A percentile compares a stretch with the other conserved stretches of the same genome.
Conservation (phyloP, 2,797 vertebrate species). For the Otus scops region DNA sequence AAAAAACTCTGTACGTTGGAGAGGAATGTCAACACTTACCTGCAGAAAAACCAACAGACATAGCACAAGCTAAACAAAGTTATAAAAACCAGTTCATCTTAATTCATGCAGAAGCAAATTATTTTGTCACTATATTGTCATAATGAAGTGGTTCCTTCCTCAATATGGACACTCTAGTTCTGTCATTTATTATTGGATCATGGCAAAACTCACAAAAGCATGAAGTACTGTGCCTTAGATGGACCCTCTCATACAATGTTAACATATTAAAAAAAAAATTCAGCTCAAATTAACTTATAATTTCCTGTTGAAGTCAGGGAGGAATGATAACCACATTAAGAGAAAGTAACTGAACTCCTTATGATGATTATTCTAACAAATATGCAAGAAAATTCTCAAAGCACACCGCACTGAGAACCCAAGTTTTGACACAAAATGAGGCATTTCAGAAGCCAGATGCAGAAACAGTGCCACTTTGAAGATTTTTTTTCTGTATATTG, state of each 20-base stretch:
- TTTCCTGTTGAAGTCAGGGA: conserved; percentile 20
- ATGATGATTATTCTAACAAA: not conserved
- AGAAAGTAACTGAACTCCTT: not conserved
- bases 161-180: not conserved
- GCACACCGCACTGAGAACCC: not conserved
- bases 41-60: not conserved
- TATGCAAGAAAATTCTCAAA: not conserved
- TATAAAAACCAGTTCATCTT: not conserved
- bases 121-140: not conserved
- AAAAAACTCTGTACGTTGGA: not conserved
- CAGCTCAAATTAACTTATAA: not conserved
- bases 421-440: not conserved
- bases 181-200: not conserved
- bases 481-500: not conserved
- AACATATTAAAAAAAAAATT: conserved; percentile 26
- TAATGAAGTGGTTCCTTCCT: not conserved
- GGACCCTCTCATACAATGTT: not conserved
- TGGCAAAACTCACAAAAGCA: not conserved
- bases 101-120: not conserved
- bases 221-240: not conserved
- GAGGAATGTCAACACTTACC: not conserved
- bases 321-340: conserved; percentile 38
- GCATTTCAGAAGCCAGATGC: conserved; percentile 2
- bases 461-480: not conserved
- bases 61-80: not conserved